Percentiles rank a stretch among this genome's conserved stretches.
Conservation (phyloP, 2,113 vertebrate genomes). For the Lophochroa leadbeateri region DNA sequence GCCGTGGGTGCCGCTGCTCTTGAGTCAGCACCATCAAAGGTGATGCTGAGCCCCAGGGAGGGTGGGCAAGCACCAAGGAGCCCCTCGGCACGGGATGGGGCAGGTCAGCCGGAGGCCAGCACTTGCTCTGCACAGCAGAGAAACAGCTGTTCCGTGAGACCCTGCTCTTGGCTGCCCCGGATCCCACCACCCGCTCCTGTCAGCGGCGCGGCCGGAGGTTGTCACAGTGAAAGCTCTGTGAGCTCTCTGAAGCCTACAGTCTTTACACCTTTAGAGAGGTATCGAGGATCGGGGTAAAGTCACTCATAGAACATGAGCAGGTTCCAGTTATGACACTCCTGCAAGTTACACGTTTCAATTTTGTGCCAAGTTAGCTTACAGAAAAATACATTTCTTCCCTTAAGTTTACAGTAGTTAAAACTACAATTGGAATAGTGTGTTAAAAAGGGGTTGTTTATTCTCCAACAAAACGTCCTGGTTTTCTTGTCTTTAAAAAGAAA, state of each 20-base stretch:
- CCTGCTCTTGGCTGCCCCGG: not conserved
- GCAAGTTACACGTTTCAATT: not conserved
- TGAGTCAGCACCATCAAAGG: not conserved
- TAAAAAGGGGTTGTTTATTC: slow-evolving; percentile 34
- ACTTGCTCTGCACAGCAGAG: slow-evolving; percentile 66
- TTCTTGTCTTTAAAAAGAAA: not conserved
- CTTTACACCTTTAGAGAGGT: not conserved
- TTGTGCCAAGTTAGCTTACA: slow-evolving; percentile 2
- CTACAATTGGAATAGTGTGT: slow-evolving; percentile 21
- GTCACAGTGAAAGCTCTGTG: not conserved
- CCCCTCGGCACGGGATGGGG: not conserved
- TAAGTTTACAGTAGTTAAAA: slow-evolving; percentile 53
- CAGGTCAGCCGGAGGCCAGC: not conserved
- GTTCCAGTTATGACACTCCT: not conserved
- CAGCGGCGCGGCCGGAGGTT: not conserved
- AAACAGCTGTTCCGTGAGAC: not conserved
- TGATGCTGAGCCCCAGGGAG: not conserved
- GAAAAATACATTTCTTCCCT: slow-evolving; percentile 50
- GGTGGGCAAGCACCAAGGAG: not conserved
- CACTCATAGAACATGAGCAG: not conserved
- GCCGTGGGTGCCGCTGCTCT: not conserved
- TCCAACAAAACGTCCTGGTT: not conserved
- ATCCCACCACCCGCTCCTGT: not conserved
- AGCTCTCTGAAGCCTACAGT: not conserved
- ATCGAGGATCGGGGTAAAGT: not conserved